Percentiles rank a stretch among this genome's conserved stretches.
phyloP scores from a whole-genome alignment of 2,888 invertebrate genomes.

The Cecidostiba fungosa region DNA sequence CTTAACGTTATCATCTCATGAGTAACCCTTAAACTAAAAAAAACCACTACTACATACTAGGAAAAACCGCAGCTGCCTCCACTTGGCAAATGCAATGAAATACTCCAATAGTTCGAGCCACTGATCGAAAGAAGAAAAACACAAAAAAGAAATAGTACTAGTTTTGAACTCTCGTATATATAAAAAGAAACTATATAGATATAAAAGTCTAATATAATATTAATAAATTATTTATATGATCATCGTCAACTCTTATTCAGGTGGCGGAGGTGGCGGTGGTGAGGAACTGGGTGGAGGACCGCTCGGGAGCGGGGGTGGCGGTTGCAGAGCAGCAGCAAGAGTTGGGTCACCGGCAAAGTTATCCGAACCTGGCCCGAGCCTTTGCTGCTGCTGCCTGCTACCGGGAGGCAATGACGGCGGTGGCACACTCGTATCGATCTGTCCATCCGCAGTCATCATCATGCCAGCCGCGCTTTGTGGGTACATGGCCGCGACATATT shows the following conservation, averaged over 20 bases:
- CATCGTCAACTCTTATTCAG: slow-evolving; percentile 56
- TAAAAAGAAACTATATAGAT: slow-evolving; percentile 30
- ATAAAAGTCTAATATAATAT: slow-evolving; percentile 25
- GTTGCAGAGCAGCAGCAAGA: slow-evolving; percentile 60
- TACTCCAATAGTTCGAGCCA: slow-evolving; percentile 34
- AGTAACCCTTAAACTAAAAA: neutral
- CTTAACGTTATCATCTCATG: neutral
- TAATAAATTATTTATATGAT: neutral
- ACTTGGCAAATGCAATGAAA: neutral
- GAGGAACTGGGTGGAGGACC: slow-evolving; percentile 84
- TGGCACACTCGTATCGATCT: slow-evolving; percentile 76
- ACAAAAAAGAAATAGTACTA: slow-evolving; percentile 50
- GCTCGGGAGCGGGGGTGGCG: slow-evolving; percentile 82
- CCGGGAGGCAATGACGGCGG: slow-evolving; percentile 70
- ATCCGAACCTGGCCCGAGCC: slow-evolving; percentile 51
- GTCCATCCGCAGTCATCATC: slow-evolving; percentile 74
- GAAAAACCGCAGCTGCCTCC: neutral
- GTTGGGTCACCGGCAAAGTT: slow-evolving; percentile 43
- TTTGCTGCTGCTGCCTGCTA: slow-evolving; percentile 49
- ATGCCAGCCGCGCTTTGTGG: slow-evolving; percentile 69
- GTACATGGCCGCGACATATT: slow-evolving; percentile 71
- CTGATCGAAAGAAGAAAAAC: slow-evolving; percentile 37
- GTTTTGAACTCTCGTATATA: slow-evolving; percentile 39
- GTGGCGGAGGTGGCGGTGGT: slow-evolving; percentile 82
- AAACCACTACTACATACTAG: neutral